Base-by-base conservation (phyloP, 1,140 invertebrate genomes). In the Copidosoma floridanum region DNA sequence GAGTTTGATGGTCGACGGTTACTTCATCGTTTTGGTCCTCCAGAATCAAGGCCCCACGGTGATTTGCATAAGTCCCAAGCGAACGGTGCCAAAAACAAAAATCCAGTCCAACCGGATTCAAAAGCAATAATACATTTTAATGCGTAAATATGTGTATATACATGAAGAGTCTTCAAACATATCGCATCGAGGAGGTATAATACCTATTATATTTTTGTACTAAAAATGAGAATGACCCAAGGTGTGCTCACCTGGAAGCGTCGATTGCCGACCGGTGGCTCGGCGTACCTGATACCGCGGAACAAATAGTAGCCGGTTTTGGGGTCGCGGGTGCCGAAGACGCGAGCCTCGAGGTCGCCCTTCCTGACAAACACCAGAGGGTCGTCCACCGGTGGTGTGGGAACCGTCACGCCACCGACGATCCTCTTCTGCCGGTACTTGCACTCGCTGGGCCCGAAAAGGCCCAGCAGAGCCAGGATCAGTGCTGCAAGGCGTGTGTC, bases 241-340 rank as follows among this genome's bases (percentile, higher is more conserved):
- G n/a, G n/a, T n/a, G 12, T 32, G 23, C 67, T 79, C 82, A 85
- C 86, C 75, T 83, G 80, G 71, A 89, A 92, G 65, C 91, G 73
- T 41, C 84, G 75, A 35, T 78, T 66, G 12, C 85, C 85, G n/a
- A 85, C 67, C 2, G 90, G 89, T 11, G 89, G 83, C 68, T 86
- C 76, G 0, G 86, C 90, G 78, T 87, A 93, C 63, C 88, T 85
- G 23, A 92, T 83, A 11, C 89, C 90, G 54, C 85, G 78, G 61
- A 88, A 90, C 7, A 77, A 76, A 61, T 85, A 86, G 68, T 84
- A 82, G 32, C 78, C 76, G 46, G 69, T 78, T 0, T 71, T 65
- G 16, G 68, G 56, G 68, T 85, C 82, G 14, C 78, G 71, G 24
- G 77, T 67, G 14, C 85, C 84, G 57, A 80, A 76, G 20, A 85